A percentile compares a stretch with the other conserved stretches of the same genome.
Evolutionary conservation across 2,888 invertebrate species (phyloP).

Genomic region (Ferrisia virgata): DNA sequence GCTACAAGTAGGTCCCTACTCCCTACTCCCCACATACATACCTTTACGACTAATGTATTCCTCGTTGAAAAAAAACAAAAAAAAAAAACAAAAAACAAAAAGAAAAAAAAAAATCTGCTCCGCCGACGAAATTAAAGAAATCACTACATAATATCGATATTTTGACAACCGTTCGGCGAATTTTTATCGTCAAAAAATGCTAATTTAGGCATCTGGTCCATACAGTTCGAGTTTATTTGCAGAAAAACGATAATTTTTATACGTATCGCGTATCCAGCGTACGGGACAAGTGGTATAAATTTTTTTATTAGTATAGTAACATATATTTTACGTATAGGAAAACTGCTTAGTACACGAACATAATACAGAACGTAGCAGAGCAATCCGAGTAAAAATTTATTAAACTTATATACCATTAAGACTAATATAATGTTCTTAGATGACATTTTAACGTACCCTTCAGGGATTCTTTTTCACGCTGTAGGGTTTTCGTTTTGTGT

Average conservation of each 20-base stretch:
- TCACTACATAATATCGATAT: background rate
- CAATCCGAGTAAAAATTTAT: background rate
- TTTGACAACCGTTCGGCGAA: background rate
- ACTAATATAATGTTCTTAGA: background rate
- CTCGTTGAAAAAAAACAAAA: background rate
- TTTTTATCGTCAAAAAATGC: background rate
- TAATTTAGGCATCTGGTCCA: background rate
- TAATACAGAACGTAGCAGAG: background rate
- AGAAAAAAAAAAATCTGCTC: background rate
- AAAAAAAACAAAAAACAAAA: background rate
- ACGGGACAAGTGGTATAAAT: background rate
- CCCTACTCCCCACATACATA: background rate
- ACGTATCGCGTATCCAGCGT: background rate
- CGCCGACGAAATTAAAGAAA: background rate
- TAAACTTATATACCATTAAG: background rate
- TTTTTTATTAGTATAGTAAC: background rate
- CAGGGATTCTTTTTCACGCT: background rate
- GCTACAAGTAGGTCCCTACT: no score
- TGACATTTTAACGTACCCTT: conserved; percentile 2
- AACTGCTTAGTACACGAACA: background rate
- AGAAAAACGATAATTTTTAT: background rate
- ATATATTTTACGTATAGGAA: background rate
- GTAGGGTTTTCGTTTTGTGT: background rate
- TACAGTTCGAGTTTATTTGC: background rate
- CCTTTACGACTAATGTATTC: background rate